These are phyloP conservation scores for Neosalanx taihuensis DNA, from an alignment of 2,797 vertebrate genomes.

Conservation along the genomic window DNA sequence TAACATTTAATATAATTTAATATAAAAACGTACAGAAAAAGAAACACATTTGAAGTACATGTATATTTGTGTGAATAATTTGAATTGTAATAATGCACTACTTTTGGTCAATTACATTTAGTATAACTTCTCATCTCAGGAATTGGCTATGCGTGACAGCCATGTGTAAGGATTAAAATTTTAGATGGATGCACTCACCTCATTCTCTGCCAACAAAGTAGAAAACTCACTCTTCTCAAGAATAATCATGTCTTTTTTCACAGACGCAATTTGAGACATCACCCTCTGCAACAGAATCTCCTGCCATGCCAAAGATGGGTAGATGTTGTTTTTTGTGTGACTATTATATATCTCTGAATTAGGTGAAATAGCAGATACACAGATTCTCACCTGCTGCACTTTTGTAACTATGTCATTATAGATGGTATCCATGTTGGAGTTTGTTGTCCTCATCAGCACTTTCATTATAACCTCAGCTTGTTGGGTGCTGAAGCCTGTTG, in stretches of 20 bases:
- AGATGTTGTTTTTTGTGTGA: background rate
- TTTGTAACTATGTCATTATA: constrained; percentile 95
- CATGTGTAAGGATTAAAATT: background rate
- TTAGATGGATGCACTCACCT: constrained; percentile 72
- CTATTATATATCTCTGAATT: background rate
- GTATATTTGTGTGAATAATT: too few species aligned
- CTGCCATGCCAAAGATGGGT: constrained; percentile 59
- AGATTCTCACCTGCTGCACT: constrained; percentile 84
- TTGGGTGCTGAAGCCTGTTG: constrained; percentile 80
- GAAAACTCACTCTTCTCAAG: constrained; percentile 98
- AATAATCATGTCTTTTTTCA: constrained; percentile 99
- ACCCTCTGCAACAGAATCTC: constrained; percentile 93
- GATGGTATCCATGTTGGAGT: constrained; percentile 84
- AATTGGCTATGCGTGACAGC: too few species aligned
- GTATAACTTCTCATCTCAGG: too few species aligned
- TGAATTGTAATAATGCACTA: background rate
- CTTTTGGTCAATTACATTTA: background rate
- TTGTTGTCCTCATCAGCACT: constrained; percentile 81
- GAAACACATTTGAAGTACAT: background rate
- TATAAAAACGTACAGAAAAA: background rate
- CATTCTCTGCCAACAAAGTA: constrained; percentile 86
- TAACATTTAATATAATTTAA: background rate
- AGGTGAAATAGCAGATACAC: background rate
- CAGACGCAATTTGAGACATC: constrained; percentile 87
- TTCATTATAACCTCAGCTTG: constrained; percentile 88